Percentiles rank a stretch among this genome's conserved stretches.
Evolutionary conservation across 2,797 vertebrate genomes (phyloP).

Genomic region (Hydrophis major): DNA sequence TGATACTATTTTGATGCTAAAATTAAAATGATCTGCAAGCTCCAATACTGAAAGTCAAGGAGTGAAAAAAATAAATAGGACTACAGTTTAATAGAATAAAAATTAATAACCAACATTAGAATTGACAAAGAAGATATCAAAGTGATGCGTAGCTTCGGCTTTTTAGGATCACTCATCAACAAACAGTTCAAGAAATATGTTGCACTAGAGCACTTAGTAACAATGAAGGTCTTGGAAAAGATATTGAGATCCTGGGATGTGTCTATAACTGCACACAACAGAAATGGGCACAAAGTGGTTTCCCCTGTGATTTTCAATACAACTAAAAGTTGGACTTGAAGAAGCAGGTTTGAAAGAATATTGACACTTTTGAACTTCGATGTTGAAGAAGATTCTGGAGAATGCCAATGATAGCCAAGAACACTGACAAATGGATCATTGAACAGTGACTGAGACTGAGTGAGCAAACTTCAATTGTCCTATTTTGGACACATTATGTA

Average conservation of each 20-base stretch:
- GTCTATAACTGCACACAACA: not conserved
- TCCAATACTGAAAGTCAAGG: not conserved
- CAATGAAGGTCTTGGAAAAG: not conserved
- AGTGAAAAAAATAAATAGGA: not conserved
- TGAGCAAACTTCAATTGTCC: not conserved
- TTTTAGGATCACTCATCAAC: not conserved
- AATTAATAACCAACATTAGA: not conserved
- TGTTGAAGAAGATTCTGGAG: not conserved
- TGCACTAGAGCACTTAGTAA: not conserved
- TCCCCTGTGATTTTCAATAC: not conserved
- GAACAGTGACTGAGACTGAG: not conserved
- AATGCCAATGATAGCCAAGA: not conserved
- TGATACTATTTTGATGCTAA: not conserved
- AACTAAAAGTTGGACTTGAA: not conserved
- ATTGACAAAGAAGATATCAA: not conserved
- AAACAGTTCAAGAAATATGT: not conserved
- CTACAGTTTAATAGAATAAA: not conserved
- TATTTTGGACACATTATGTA: not conserved
- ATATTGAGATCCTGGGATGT: not conserved
- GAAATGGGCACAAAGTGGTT: not conserved
- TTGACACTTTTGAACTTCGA: not conserved
- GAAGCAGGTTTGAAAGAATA: not conserved
- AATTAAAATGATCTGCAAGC: not conserved
- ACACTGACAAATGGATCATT: not conserved
- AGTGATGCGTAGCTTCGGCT: not conserved